Percentiles rank a stretch among this genome's conserved stretches.
These are phyloP conservation scores for Phyllostomus hastatus DNA, from an alignment of 2,113 vertebrate species.

Conservation along the genomic window DNA sequence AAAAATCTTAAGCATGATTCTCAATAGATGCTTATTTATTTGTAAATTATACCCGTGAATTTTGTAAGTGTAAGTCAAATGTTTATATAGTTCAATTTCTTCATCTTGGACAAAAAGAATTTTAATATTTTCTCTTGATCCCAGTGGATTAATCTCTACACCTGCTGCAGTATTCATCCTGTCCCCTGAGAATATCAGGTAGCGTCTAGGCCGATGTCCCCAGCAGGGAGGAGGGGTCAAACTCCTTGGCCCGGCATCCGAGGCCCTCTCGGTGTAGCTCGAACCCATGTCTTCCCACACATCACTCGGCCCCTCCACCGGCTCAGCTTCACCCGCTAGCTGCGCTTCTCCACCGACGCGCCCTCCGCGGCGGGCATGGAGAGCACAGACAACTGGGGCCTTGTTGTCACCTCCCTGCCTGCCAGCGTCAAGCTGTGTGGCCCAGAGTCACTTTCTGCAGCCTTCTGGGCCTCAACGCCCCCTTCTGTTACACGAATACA, in stretches of 20 bases:
- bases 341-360: background rate
- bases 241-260: background rate
- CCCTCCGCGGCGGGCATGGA: rapidly evolving
- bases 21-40: background rate
- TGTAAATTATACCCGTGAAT: background rate
- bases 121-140: background rate
- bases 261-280: background rate
- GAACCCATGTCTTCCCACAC: background rate
- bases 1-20: background rate
- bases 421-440: too few species aligned
- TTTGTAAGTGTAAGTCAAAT: background rate
- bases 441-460: background rate
- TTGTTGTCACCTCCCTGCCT: background rate
- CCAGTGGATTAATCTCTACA: background rate
- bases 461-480: background rate
- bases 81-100: background rate
- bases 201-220: background rate
- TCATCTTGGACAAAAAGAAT: background rate
- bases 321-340: background rate
- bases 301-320: rapidly evolving
- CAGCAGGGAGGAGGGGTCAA: rapidly evolving
- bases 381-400: background rate
- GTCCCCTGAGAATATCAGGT: background rate
- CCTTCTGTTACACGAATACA: background rate
- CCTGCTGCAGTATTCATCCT: background rate